phyloP scores from a whole-genome alignment of 1,140 invertebrate genomes.

The Thaumetopoea pityocampa region DNA sequence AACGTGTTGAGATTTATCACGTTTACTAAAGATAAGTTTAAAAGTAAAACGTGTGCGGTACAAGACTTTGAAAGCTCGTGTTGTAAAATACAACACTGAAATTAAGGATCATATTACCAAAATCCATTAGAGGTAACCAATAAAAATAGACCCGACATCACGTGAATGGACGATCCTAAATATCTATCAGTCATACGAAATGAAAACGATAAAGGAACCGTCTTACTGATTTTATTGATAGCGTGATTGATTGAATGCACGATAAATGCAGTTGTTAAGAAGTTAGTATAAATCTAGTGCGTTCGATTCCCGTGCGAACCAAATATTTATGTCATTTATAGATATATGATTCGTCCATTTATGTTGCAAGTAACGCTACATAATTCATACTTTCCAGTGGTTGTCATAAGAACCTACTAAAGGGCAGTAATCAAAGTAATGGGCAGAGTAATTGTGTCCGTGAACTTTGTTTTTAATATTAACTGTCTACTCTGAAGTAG shows the following conservation, averaged over 20 bases:
- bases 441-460: no score
- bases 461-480: no score
- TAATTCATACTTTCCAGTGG: no score
- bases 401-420: no score
- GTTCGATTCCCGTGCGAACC: no score
- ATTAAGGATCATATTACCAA: conserved; percentile 68
- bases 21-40: conserved; percentile 31
- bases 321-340: no score
- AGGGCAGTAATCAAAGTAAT: no score
- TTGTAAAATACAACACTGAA: conserved; percentile 54
- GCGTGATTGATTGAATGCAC: conserved; percentile 11
- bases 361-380: no score
- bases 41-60: conserved; percentile 42
- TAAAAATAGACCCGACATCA: conserved; percentile 64
- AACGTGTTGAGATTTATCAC: conserved; percentile 34
- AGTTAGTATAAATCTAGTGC: no score
- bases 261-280: no score
- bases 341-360: no score
- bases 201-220: conserved; percentile 43
- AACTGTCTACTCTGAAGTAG: no score
- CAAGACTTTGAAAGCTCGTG: conserved; percentile 43
- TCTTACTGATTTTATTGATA: conserved; percentile 27
- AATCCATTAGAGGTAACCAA: conserved; percentile 65
- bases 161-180: conserved; percentile 38
- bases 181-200: conserved; percentile 57